These are phyloP conservation scores for Anguilla japonica DNA, from an alignment of 2,113 vertebrate species.

Conservation along the genomic window DNA sequence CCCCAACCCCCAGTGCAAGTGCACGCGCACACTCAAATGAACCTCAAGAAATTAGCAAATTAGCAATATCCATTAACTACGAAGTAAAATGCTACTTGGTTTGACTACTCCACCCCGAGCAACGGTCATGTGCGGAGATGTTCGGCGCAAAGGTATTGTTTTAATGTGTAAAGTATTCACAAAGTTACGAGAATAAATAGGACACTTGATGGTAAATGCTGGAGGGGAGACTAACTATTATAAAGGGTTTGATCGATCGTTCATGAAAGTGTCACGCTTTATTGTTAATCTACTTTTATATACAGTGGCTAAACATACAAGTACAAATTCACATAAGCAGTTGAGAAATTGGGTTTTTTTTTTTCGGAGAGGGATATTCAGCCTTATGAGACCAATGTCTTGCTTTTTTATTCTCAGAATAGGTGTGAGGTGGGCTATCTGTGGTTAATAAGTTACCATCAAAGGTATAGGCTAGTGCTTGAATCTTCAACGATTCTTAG, in stretches of 20 bases:
- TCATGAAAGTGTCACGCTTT: neutral
- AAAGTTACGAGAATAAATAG: neutral
- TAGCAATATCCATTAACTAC: neutral
- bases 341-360: neutral
- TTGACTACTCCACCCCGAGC: neutral
- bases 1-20: neutral
- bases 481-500: neutral
- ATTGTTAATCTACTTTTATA: neutral
- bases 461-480: no score
- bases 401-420: neutral
- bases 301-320: neutral
- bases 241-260: neutral
- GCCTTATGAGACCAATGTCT: neutral
- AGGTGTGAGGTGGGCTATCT: neutral
- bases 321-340: neutral
- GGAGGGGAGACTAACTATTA: neutral
- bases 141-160: neutral
- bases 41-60: neutral
- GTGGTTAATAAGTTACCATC: no score
- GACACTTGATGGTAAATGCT: neutral
- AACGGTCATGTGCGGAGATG: neutral
- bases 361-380: neutral
- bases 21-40: neutral
- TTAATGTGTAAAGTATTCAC: neutral
- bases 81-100: neutral